phyloP scores from a whole-genome alignment of 2,113 vertebrate genomes.

The Mobula birostris region DNA sequence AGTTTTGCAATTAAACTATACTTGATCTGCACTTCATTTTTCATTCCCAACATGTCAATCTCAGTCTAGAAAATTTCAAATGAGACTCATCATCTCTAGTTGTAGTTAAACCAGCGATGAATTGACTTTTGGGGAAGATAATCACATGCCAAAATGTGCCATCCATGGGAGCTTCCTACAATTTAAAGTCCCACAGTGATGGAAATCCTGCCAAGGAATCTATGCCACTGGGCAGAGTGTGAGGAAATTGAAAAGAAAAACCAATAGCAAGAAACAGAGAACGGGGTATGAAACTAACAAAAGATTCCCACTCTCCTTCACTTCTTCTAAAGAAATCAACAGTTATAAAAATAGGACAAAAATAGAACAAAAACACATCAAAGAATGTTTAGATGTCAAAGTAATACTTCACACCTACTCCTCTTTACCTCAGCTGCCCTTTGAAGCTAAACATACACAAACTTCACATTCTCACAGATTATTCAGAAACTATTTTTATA shows the following conservation, averaged over 20 bases:
- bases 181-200: neutral
- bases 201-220: neutral
- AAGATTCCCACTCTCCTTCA: neutral
- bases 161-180: neutral
- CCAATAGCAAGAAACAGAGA: neutral
- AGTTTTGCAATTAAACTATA: too few relatives aligned
- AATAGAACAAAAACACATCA: constrained; percentile 23
- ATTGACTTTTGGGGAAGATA: neutral
- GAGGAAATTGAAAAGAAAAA: neutral
- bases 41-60: neutral
- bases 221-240: neutral
- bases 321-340: constrained; percentile 3
- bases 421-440: constrained; percentile 1
- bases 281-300: neutral
- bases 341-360: constrained; percentile 20
- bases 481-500: neutral
- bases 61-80: neutral
- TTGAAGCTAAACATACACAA: constrained; percentile 2
- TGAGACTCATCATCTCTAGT: neutral
- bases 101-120: neutral
- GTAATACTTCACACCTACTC: constrained; percentile 13
- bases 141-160: neutral
- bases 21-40: neutral
- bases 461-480: neutral
- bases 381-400: constrained; percentile 6